These are phyloP conservation scores for Daktulosphaira vitifoliae DNA, from an alignment of 1,140 invertebrate species.

Conservation along the genomic window DNA sequence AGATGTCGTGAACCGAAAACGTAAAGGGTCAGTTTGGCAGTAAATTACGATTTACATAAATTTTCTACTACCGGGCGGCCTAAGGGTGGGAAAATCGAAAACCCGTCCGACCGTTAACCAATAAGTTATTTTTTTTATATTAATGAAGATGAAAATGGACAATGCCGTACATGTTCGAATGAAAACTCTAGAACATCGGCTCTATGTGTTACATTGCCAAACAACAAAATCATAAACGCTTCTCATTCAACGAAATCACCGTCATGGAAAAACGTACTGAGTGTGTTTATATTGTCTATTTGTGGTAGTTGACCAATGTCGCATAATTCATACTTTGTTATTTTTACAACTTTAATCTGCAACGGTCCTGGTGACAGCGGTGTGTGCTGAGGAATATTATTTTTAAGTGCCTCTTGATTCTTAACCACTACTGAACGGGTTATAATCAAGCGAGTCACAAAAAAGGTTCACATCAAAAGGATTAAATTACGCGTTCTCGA, in stretches of 20 bases:
- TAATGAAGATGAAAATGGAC: slow-evolving; percentile 21
- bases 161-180: background rate
- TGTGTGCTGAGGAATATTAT: too few species aligned
- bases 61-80: background rate
- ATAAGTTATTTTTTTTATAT: slow-evolving; percentile 10
- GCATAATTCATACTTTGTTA: background rate
- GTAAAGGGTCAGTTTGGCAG: slow-evolving; percentile 10
- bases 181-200: background rate
- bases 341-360: background rate
- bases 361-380: background rate
- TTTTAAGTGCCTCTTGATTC: too few species aligned
- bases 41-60: slow-evolving; percentile 32
- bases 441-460: too few species aligned
- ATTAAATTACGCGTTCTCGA: background rate
- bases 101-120: slow-evolving; percentile 15
- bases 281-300: background rate
- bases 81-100: slow-evolving; percentile 11
- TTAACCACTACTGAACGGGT: too few species aligned
- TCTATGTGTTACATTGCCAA: background rate
- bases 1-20: background rate
- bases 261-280: slow-evolving; percentile 10
- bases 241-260: slow-evolving; percentile 9
- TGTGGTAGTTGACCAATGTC: slow-evolving; percentile 9
- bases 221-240: slow-evolving; percentile 1
- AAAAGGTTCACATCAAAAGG: background rate